Evolutionary conservation across 2,888 invertebrate species (phyloP), one percentile per base, ranked within the genome.

Genomic region (Cryptops parisi): DNA sequence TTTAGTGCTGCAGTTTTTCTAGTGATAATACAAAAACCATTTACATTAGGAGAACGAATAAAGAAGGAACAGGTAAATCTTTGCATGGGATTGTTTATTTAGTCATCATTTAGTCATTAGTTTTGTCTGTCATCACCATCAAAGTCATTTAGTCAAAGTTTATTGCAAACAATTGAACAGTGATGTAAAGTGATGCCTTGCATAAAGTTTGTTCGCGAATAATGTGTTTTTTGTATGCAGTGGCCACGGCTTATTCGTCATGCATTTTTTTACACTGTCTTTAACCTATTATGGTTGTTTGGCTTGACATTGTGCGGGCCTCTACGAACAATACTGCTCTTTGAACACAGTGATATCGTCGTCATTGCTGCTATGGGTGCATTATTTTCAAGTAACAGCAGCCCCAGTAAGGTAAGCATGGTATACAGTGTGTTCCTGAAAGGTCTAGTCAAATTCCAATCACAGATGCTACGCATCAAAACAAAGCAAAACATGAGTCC

Each of bases 241-340:
- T 68, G 68, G 68, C 64, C 67, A 47, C 61, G 67, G n/a, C 62
- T 71, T 4, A 53, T 60, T 21, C 63, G 69, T 15, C 68, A 70
- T 64, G 67, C 69, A 19, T 55, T 69, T 49, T 60, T 70, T 52
- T 67, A 67, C 17, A 64, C 65, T 44, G 54, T 70, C 4, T 67
- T 74, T 27, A 67, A 69, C 46, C 62, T 73, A 19, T 59, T 74
- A 12, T 74, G 73, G 73, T 64, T 74, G 57, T 74, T 74, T 65
- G 74, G 74, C 1, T 65, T 75, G n/a, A 71, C 72, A 0, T 65
- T 72, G 9, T 73, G 74, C 63, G 75, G 75, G 6, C 74, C 75
- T 2, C 62, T 75, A 12, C 65, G 72, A 64, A 65, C 71, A 2
- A 64, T 74, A 39, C 63, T 75, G 23, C 62, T 75, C 44, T 74